These are phyloP conservation scores for Scaptomyza caliginosa DNA, from an alignment of 2,888 invertebrate genomes.

Conservation along the genomic window DNA sequence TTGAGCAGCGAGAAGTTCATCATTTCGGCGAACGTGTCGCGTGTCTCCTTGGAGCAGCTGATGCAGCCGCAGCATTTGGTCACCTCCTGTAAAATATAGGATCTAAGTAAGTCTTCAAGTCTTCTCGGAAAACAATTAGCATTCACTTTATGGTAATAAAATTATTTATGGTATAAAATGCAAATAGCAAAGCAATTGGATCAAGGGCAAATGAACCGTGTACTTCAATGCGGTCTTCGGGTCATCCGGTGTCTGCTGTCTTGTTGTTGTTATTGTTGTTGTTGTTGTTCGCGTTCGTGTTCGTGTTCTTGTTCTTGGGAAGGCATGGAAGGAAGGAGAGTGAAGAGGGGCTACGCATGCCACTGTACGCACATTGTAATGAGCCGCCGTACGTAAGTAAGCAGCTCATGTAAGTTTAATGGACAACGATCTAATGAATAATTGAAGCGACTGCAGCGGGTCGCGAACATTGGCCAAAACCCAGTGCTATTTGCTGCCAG, in stretches of 20 bases:
- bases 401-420: conserved; percentile 35
- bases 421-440: conserved; percentile 35
- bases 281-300: neutral
- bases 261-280: neutral
- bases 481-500: too few relatives aligned
- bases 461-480: conserved; percentile 18
- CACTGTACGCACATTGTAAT: conserved; percentile 15
- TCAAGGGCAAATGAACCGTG: neutral
- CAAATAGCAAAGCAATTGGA: neutral
- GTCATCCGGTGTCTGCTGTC: neutral
- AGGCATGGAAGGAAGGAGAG: neutral
- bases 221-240: neutral
- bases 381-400: conserved; percentile 21
- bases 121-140: too few relatives aligned
- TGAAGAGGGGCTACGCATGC: neutral
- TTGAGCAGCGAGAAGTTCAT: conserved; percentile 93
- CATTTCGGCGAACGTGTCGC: conserved; percentile 91
- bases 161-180: too few relatives aligned
- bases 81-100: conserved; percentile 64
- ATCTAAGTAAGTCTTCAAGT: too few relatives aligned
- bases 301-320: neutral
- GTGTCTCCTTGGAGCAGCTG: conserved; percentile 89
- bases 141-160: too few relatives aligned
- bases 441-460: conserved; percentile 4
- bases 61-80: conserved; percentile 86